Evolutionary conservation across 2,113 vertebrate species (phyloP).

Genomic region (Mola mola): DNA sequence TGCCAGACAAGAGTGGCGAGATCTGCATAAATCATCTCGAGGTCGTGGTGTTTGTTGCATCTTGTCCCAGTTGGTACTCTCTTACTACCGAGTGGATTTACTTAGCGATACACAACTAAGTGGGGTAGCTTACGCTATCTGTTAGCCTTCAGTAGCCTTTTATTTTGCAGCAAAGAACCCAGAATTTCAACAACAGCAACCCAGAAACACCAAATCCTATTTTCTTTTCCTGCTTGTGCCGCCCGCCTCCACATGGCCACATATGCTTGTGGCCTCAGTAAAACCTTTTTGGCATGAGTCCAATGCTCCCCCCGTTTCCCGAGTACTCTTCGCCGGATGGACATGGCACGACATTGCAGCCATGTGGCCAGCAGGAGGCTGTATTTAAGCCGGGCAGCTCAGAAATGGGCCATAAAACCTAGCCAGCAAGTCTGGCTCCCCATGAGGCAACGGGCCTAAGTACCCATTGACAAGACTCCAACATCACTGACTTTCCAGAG

Average conservation of each 20-base stretch:
- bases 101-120: too few species aligned
- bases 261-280: conserved; percentile 67
- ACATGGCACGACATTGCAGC: conserved; percentile 74
- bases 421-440: conserved; percentile 79
- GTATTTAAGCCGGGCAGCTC: conserved; percentile 74
- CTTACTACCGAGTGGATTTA: too few species aligned
- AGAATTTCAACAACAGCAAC: conserved; percentile 44
- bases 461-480: conserved; percentile 76
- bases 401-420: conserved; percentile 77
- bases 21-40: conserved; percentile 50
- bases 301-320: conserved; percentile 14
- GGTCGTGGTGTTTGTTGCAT: too few species aligned
- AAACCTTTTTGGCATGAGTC: conserved; percentile 59
- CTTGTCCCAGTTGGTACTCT: too few species aligned
- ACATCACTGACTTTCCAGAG: conserved; percentile 62
- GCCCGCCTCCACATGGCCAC: conserved; percentile 57
- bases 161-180: conserved; percentile 33
- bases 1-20: conserved; percentile 48
- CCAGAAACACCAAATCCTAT: conserved; percentile 42
- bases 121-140: too few species aligned
- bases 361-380: conserved; percentile 77
- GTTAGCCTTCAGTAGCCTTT: conserved; percentile 21
- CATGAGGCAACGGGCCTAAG: conserved; percentile 70
- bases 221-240: conserved; percentile 23
- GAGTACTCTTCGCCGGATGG: conserved; percentile 39